Conservation (phyloP, 64 coral and sea anemone species). For the Acropora yongei region DNA sequence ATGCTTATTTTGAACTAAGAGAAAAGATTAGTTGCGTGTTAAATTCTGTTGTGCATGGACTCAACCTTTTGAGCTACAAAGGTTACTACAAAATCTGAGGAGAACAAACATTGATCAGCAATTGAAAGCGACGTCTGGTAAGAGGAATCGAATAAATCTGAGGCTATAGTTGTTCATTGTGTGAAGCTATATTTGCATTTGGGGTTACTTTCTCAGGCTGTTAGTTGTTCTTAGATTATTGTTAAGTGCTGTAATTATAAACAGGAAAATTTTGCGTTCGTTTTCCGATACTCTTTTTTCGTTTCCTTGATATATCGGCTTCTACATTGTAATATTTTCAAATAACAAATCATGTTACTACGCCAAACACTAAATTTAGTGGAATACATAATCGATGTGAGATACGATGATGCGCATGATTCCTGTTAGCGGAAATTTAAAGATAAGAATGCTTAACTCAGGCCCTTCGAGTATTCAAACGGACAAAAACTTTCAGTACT, state of each 20-base stretch:
- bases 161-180: background rate
- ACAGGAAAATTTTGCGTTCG: background rate
- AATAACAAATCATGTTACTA: background rate
- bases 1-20: background rate
- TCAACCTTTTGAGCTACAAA: background rate
- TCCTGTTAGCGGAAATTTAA: background rate
- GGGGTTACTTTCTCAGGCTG: background rate
- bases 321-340: background rate
- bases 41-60: background rate
- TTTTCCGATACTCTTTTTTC: background rate
- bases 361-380: background rate
- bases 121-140: background rate
- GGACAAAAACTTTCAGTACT: too few relatives aligned
- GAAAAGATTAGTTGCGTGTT: background rate
- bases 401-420: too few relatives aligned
- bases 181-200: background rate
- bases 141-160: background rate
- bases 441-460: background rate
- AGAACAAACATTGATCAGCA: background rate
- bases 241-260: background rate
- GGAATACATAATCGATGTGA: too few relatives aligned
- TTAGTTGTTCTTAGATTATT: background rate
- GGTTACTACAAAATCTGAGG: background rate
- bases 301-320: background rate
- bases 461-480: background rate